A percentile compares a stretch with the other conserved stretches of the same genome.
These are phyloP conservation scores for Adelognathus sp. DNA, from an alignment of 2,888 invertebrate species.

Conservation along the genomic window DNA sequence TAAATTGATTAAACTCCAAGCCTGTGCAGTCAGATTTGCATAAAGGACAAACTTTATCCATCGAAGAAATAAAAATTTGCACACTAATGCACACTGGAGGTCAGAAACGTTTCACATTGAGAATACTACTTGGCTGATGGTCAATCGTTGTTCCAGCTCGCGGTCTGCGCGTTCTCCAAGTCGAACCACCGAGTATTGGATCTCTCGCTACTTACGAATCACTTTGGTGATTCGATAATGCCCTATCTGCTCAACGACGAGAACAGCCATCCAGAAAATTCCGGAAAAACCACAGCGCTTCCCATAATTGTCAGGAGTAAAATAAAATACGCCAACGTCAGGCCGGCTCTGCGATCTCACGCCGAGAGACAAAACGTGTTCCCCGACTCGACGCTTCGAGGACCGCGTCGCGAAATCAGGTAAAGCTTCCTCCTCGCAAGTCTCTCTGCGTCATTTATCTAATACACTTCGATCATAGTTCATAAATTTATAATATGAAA, in stretches of 20 bases:
- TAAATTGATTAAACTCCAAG: too few species aligned
- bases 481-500: too few species aligned
- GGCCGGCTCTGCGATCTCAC: constrained; percentile 63
- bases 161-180: constrained; percentile 75
- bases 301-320: constrained; percentile 78
- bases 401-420: constrained; percentile 78
- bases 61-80: too few species aligned
- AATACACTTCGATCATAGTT: too few species aligned
- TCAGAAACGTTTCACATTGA: too few species aligned
- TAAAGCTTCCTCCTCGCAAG: constrained; percentile 51
- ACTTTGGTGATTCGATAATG: constrained; percentile 78
- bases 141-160: constrained; percentile 70
- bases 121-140: too few species aligned
- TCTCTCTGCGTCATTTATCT: neutral
- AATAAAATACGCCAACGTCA: constrained; percentile 76
- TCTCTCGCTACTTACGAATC: constrained; percentile 70
- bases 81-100: too few species aligned
- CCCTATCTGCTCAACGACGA: constrained; percentile 70
- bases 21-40: too few species aligned
- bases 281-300: constrained; percentile 64
- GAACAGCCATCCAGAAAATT: constrained; percentile 35
- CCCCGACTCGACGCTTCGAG: constrained; percentile 76
- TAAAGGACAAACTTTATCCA: too few species aligned
- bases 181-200: constrained; percentile 71
- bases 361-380: constrained; percentile 75